Conservation (phyloP, 2,113 vertebrate genomes). For the Acanthochromis polyacanthus region DNA sequence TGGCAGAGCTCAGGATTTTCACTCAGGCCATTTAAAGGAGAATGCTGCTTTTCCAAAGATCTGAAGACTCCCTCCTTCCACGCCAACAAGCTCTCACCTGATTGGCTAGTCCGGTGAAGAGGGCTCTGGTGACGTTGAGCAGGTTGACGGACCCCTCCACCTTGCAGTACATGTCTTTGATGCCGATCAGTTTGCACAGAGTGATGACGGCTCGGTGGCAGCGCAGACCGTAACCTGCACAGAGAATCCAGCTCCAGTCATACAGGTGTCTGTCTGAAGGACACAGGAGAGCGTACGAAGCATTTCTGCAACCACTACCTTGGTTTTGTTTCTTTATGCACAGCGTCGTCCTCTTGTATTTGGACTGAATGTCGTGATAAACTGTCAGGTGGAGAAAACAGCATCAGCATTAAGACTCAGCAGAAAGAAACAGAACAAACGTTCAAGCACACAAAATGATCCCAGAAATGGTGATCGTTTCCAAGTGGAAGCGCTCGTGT, state of each 20-base stretch:
- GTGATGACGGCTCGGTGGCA: conserved; percentile 97
- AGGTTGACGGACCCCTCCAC: conserved; percentile 91
- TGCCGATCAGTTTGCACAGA: conserved; percentile 93
- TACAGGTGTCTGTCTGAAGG: no score
- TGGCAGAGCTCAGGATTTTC: no score
- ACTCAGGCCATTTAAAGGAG: no score
- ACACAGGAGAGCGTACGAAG: no score
- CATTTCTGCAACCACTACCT: conserved; percentile 70
- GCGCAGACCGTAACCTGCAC: conserved; percentile 91
- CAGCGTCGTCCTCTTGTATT: conserved; percentile 90
- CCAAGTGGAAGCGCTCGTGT: conserved; percentile 12
- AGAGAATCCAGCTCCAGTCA: neutral
- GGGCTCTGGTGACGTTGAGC: conserved; percentile 91
- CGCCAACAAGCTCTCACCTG: conserved; percentile 84
- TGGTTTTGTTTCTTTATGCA: conserved; percentile 93
- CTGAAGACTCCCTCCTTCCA: neutral
- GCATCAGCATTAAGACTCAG: neutral
- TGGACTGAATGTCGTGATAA: conserved; percentile 91
- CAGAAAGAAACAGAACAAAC: neutral
- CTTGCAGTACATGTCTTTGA: conserved; percentile 95
- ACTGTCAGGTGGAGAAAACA: conserved; percentile 82
- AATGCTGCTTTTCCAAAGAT: no score
- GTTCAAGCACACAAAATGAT: neutral
- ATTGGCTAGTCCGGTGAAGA: conserved; percentile 89
- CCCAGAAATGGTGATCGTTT: neutral